Percentiles rank a stretch among this genome's conserved stretches.
Evolutionary conservation across 2,888 invertebrate genomes (phyloP).

Genomic region (Plebejus anna): DNA sequence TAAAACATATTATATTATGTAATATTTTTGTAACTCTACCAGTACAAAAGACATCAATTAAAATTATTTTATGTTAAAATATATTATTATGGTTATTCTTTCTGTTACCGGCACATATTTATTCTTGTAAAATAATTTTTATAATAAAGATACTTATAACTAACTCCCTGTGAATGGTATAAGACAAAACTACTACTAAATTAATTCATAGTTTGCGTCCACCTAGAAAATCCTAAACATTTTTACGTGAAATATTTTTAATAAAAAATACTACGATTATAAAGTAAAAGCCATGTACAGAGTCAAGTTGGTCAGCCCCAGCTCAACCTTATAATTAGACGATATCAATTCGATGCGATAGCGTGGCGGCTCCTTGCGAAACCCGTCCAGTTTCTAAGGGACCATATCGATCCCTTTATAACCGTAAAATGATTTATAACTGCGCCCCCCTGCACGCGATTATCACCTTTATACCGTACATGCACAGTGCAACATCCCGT

Average conservation of each 20-base stretch:
- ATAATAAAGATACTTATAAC: too few species aligned
- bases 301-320: constrained; percentile 52
- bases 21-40: too few species aligned
- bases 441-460: constrained; percentile 33
- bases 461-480: constrained; percentile 31
- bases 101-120: background rate
- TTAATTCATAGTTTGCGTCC: too few species aligned
- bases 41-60: constrained; percentile 3
- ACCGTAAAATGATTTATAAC: constrained; percentile 39
- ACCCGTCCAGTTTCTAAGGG: constrained; percentile 67
- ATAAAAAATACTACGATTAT: background rate
- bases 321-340: constrained; percentile 74
- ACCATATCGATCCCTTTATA: constrained; percentile 53
- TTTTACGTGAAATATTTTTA: too few species aligned
- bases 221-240: too few species aligned
- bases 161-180: too few species aligned
- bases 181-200: background rate
- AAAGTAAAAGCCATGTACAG: constrained; percentile 33
- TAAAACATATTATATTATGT: too few species aligned
- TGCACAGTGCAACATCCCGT: constrained; percentile 39
- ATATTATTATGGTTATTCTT: background rate
- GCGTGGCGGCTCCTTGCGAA: constrained; percentile 71
- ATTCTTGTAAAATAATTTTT: background rate
- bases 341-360: constrained; percentile 76
- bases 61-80: background rate